Evolutionary conservation across 2,797 vertebrate genomes (phyloP), one percentile per base, ranked within the genome.

Genomic region (Danio kyathit): DNA sequence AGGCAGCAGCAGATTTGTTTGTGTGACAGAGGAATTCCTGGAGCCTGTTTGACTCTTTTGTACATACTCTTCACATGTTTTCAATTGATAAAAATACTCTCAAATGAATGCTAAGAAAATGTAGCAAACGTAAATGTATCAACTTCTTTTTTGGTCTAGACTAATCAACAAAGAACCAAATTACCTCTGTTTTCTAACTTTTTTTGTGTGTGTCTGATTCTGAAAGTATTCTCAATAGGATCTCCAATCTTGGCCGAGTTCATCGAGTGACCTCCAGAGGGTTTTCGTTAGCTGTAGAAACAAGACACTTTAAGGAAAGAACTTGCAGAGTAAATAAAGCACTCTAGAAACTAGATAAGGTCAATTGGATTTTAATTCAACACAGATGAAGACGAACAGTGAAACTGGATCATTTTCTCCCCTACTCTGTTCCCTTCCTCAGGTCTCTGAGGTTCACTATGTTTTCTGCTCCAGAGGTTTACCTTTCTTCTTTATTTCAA

Each of bases 241-340:
- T 29, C 80, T 49, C 49, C 44, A 48, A 13, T 19, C 8, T 11
- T 70, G 16, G 51, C 46, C 19, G 7, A 46, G 82, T 76, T 48
- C 38, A 44, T 64, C 10, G 51, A 41, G 19, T 51, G 75, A 87
- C 84, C 82, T 88, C 83, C 91, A 92, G 87, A 87, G 77, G 90
- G 90, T 93, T 94, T 86, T 84, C 54, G 87, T 94, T 93, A 92
- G 87, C 57, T 82, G 85, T 81, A 75, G 79, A 89, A 92, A 92
- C 87, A 90, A 84, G 84, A 85, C 83, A 44, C 74, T 46, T 46
- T 12, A 84, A 88, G 86, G 84, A 85, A 88, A 86, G 84, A 82
- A 84, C 86, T 82, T 77, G 79, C 78, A 81, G 85, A 89, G 90
- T 91, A 91, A 93, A 93, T 90, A 92, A 83, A 87, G 83, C 81